Base-by-base conservation (phyloP, 2,888 invertebrate species). In the Lasioglossum pauxillum region DNA sequence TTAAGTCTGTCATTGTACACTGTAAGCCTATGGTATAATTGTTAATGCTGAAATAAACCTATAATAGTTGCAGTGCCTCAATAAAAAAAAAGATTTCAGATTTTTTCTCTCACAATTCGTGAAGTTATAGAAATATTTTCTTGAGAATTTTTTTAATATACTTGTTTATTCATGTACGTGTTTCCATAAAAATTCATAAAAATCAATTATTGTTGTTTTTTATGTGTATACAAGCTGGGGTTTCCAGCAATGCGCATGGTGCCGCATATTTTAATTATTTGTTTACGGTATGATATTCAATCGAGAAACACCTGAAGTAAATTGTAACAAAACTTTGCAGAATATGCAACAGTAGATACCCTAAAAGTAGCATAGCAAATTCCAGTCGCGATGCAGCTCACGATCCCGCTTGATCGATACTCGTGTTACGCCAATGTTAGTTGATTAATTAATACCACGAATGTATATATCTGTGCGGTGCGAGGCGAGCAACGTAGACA, bases 401-500 rank as follows among this genome's bases (percentile, higher is more conserved):
- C 57, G n/a, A 57, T 57, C 12, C n/a, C 23, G 57, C 57, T 57
- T 64, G 64, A 64, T 64, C 64, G 64, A 64, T 64, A 31, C 7
- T 16, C 64, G 14, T 16, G 64, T 31, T 27, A 64, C 64, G 16
- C 14, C 60, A 64, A 64, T 64, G 60, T 64, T 64, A 31, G 64
- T 64, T 64, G 64, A 64, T 64, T 64, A 64, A 64, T 64, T 64
- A 64, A 64, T 64, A 64, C 64, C 64, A 7, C 64, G 16, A 31
- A 64, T 16, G 64, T 31, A 16, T 64, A 64, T 60, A 60, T 27
- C 60, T 31, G 14, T 2, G 27, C 16, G 27, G 2, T 27, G 60
- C 27, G 27, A 60, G 14, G 60, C 27, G 60, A 60, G n/a, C 27
- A 60, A 27, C 60, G 60, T 27, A 14, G 60, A 27, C 27, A 5